These are phyloP conservation scores for Synanthedon andrenaeformis DNA, from an alignment of 2,888 invertebrate species.

Conservation along the genomic window DNA sequence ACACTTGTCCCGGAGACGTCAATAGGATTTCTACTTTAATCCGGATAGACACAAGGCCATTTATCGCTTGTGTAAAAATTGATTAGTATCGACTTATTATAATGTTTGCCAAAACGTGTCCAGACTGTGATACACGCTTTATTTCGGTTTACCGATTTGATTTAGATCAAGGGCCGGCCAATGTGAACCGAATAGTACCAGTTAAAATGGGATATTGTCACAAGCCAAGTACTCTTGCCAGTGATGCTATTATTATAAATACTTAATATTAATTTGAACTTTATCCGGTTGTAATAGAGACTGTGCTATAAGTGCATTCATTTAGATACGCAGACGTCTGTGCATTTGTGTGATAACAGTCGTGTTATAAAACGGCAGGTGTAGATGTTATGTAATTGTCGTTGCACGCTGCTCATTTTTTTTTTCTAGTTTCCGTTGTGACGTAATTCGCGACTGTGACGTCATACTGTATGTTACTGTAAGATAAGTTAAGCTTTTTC, in stretches of 20 bases:
- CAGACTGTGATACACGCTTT: background rate
- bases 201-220: slow-evolving; percentile 51
- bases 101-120: background rate
- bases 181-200: slow-evolving; percentile 28
- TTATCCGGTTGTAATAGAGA: slow-evolving; percentile 10
- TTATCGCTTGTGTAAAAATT: no score
- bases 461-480: slow-evolving; percentile 6
- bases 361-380: slow-evolving; percentile 1
- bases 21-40: no score
- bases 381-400: slow-evolving; percentile 4
- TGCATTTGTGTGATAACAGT: slow-evolving; percentile 2
- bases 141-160: slow-evolving; percentile 12
- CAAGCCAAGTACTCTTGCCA: slow-evolving; percentile 58
- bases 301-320: background rate
- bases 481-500: no score
- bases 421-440: slow-evolving; percentile 11
- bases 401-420: background rate
- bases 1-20: no score
- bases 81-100: no score
- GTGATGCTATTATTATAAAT: slow-evolving; percentile 50
- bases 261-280: slow-evolving; percentile 27
- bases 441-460: slow-evolving; percentile 9
- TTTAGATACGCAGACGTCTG: slow-evolving; percentile 4
- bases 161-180: slow-evolving; percentile 55
- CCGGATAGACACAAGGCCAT: no score